Evolutionary conservation across 2,113 vertebrate genomes (phyloP), one percentile per base, ranked within the genome.

Genomic region (Sigmodon hispidus): DNA sequence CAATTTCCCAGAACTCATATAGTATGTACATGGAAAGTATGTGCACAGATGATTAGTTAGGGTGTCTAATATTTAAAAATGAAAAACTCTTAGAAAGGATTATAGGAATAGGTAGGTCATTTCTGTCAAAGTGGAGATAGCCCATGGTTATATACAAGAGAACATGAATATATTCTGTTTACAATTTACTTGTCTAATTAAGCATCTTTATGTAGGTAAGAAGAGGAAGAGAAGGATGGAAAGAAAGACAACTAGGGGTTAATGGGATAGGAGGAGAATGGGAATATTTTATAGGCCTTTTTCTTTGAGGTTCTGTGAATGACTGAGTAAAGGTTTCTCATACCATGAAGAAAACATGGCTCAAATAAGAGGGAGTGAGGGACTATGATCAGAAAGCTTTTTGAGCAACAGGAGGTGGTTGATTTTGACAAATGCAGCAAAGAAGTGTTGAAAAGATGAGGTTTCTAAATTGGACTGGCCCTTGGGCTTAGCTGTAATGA

Each of bases 401-500:
- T 81, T 75, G 79, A 95, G 87, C 75, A 81, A 55, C 3, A 69
- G 84, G 80, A 86, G 63, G 79, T 65, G 87, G 92, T 79, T 92
- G 96, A 92, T 87, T 89, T 88, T 96, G 97, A 97, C 96, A 97
- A 96, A 94, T 79, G 88, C 70, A 22, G 48, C 1, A 0, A 77
- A 95, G 94, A 88, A 80, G 55, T 29, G 34, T 24, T 88, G 80
- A 81, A 24, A 93, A 94, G 92, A 96, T 73, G 85, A 96, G 72
- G 88, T 70, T 34, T 93, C 77, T 77, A 96, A 96, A 96, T 72
- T 92, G 92, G 91, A 94, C 95, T 96, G 96, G 95, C 96, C 96
- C 96, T 95, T 97, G 97, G 96, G 96, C 94, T 97, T 90, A 52
- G 93, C 85, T 95, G 90, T 97, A 98, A 97, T 94, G 96, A 97